Evolutionary conservation across 1,140 invertebrate genomes (phyloP).

Genomic region (Papilio xuthus): DNA sequence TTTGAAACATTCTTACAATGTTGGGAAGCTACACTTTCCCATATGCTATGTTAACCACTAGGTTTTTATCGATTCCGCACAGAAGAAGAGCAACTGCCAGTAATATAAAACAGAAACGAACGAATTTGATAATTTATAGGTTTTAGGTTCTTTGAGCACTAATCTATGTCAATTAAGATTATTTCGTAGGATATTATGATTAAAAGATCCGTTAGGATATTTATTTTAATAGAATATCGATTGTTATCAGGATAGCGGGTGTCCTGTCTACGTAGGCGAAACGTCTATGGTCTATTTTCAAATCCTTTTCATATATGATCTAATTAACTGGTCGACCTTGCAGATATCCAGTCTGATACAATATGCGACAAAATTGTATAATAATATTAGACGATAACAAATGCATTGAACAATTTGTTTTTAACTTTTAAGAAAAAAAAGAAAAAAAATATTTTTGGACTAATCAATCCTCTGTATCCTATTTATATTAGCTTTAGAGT

Average conservation of each 20-base stretch:
- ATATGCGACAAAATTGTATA: background rate
- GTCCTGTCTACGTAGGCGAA: slow-evolving; percentile 1
- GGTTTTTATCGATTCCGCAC: too few species aligned
- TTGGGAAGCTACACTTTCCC: too few species aligned
- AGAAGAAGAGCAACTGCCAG: too few species aligned
- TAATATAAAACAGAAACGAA: too few species aligned
- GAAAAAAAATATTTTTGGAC: too few species aligned
- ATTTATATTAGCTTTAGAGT: too few species aligned
- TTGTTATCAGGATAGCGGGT: background rate
- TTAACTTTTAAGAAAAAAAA: background rate
- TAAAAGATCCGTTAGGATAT: slow-evolving; percentile 2
- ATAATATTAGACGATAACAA: background rate
- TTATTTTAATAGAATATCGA: background rate
- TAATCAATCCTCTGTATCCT: background rate
- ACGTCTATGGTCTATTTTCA: slow-evolving; percentile 17
- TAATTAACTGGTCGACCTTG: slow-evolving; percentile 2
- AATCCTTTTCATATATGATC: slow-evolving; percentile 15
- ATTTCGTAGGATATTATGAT: background rate
- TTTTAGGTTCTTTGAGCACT: background rate
- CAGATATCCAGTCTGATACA: background rate
- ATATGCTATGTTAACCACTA: too few species aligned
- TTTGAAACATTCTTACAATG: too few species aligned
- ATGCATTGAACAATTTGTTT: background rate
- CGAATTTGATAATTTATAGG: too few species aligned
- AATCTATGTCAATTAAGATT: background rate